phyloP scores from a whole-genome alignment of 2,888 invertebrate genomes.

The Branchipolynoe longqiensis region DNA sequence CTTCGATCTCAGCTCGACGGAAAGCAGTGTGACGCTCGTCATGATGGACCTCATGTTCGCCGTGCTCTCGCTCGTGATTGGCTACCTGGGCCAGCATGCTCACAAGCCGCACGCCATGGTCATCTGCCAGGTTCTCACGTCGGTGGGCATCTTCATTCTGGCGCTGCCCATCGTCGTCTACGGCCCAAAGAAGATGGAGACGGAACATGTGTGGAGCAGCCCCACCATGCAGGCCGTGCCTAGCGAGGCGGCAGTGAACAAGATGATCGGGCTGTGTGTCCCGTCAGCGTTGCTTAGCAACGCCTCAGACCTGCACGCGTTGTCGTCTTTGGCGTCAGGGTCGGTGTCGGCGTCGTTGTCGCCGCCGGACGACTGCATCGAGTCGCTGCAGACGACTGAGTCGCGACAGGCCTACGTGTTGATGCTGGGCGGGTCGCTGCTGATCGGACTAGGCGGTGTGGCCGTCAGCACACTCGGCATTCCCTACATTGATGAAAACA shows the following conservation, averaged over 20 bases:
- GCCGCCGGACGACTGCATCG: neutral
- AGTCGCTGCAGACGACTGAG: neutral
- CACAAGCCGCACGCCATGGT: constrained; percentile 67
- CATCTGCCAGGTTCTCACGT: constrained; percentile 29
- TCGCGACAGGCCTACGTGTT: constrained; percentile 7
- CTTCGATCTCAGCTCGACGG: constrained; percentile 65
- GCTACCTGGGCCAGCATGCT: constrained; percentile 65
- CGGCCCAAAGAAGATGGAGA: constrained; percentile 27
- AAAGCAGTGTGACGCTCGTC: constrained; percentile 64
- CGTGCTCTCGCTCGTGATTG: constrained; percentile 65
- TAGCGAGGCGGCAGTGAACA: neutral
- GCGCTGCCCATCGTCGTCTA: constrained; percentile 23
- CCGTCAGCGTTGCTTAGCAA: neutral
- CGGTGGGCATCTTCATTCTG: constrained; percentile 32
- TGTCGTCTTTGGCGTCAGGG: neutral
- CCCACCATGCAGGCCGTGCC: neutral
- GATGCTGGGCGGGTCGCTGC: constrained; percentile 34
- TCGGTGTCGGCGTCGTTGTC: neutral
- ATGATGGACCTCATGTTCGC: constrained; percentile 67
- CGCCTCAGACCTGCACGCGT: no score
- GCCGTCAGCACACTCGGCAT: constrained; percentile 73
- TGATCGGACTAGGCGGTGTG: constrained; percentile 64
- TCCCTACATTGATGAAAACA: constrained; percentile 76
- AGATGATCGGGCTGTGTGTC: constrained; percentile 20
- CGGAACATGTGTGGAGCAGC: neutral